These are phyloP conservation scores for Pantala flavescens DNA, from an alignment of 1,140 invertebrate species.

Conservation along the genomic window DNA sequence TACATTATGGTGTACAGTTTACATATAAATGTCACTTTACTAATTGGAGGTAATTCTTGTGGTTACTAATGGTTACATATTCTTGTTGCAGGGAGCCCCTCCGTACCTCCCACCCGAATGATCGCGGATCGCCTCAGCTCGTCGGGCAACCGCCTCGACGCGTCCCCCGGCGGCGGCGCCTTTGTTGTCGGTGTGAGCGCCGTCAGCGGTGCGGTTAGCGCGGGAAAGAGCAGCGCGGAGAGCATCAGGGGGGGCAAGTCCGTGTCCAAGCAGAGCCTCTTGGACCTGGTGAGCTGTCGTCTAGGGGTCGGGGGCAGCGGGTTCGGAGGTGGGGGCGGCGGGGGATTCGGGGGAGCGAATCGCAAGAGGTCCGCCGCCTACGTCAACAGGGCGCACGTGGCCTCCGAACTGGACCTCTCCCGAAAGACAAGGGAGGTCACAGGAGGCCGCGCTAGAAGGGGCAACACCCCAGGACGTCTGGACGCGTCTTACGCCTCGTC, in stretches of 20 bases:
- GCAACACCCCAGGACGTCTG: slow-evolving; percentile 44
- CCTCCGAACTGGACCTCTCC: slow-evolving; percentile 63
- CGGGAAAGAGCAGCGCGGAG: slow-evolving; percentile 28
- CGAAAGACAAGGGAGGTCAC: slow-evolving; percentile 39
- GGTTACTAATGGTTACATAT: too few relatives aligned
- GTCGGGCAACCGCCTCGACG: slow-evolving; percentile 40
- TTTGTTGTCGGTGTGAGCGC: slow-evolving; percentile 47
- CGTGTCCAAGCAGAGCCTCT: slow-evolving; percentile 44
- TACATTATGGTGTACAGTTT: too few relatives aligned
- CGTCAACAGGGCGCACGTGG: slow-evolving; percentile 45
- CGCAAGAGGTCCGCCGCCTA: slow-evolving; percentile 45
- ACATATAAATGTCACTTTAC: too few relatives aligned
- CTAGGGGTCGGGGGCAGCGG: slow-evolving; percentile 41
- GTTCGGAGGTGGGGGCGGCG: neutral
- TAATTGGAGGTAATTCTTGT: too few relatives aligned
- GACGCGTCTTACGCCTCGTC: slow-evolving; percentile 24
- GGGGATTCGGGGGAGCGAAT: slow-evolving; percentile 1
- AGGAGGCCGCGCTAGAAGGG: slow-evolving; percentile 30
- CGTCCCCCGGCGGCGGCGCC: slow-evolving; percentile 22
- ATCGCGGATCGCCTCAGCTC: slow-evolving; percentile 34
- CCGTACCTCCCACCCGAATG: neutral
- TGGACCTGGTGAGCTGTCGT: slow-evolving; percentile 55
- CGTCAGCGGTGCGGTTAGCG: slow-evolving; percentile 38
- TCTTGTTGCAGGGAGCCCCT: neutral
- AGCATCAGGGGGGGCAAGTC: slow-evolving; percentile 39